Base-by-base conservation (phyloP, 2,113 vertebrate genomes). In the Podiceps cristatus region DNA sequence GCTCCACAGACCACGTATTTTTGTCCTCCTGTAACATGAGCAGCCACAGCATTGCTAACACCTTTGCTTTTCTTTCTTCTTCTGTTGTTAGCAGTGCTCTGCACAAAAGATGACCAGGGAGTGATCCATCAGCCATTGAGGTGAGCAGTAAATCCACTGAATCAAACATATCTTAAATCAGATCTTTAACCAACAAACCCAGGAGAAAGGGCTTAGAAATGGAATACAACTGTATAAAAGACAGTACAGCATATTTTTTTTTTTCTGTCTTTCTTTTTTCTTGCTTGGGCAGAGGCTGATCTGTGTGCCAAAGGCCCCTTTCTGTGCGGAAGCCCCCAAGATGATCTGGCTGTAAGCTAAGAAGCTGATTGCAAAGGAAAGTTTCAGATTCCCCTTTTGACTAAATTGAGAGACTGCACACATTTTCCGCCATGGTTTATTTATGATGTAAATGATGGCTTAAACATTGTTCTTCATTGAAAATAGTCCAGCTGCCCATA, bases 401-500 rank as follows among this genome's bases (percentile, higher is more conserved):
- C 18, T 90, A 20, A 60, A 76, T 35, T 40, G 40, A 73, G 88
- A 93, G 40, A 69, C 45, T 31, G 17, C 5, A 7, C 28, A 79
- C 63, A 56, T 97, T 96, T 96, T 95, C 82, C 9, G 0, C 67
- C 68, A 71, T 27, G n/a, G 56, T 52, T 92, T 90, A 78, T 92
- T 95, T 93, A 80, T 88, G 59, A 55, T 90, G 88, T 59, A 95
- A 90, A 88, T 1, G 5, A 88, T 59, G 47, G 56, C 52, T 90
- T 86, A 63, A 90, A 53, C 3, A 1, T 74, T 84, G 47, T 9
- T 88, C 75, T 84, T 71, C 63, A 20, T 0, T 92, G 81, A 93
- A 95, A 93, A 88, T 55, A 90, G 52, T 66, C 59, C 75, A 83
- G 45, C 63, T 84, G 79, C 68, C 94, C 83, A 55, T 88, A 84